Evolutionary conservation across 2,113 vertebrate species (phyloP), one percentile per base, ranked within the genome.

Genomic region (Psettodes erumei): DNA sequence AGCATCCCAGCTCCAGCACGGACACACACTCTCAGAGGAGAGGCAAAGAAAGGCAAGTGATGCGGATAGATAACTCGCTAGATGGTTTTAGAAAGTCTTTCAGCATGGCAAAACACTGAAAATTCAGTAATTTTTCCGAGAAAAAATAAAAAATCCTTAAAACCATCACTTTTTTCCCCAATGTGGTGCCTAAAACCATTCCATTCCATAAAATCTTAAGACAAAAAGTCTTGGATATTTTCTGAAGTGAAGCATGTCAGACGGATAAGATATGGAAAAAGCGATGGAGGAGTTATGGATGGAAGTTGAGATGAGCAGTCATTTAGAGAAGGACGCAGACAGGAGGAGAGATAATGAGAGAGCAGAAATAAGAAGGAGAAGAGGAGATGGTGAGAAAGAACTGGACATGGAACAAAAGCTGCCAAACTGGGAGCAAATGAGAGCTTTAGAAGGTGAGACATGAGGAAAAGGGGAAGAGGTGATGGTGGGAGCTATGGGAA

Each of bases 21-120:
- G 81, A 88, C 87, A 73, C 75, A 25, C 70, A 45, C 76, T 62
- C 84, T 70, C 86, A 73, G 53, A 76, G 69, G 74, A 67, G 42
- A 73, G 50, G n/a, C 16, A 35, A 12, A 12, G 3, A 37, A n/a
- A 50, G 25, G 35, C 30, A 7, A 48, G 56, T 28, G 33, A 66
- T 47, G 21, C 16, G 7, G 33, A 45, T 3, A 15, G 8, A 60
- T 11, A 12, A 33, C 67, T 48, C 35, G 25, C 18, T 47, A 28
- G 50, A 33, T 19, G 23, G 3, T 67, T 35, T 65, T 15, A 27
- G 54, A 53, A 48, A 51, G 4, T 16, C 0, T 48, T 68, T 16
- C 40, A 48, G 40, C 5, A 32, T 11, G 18, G 28, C 3, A 45
- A 21, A 21, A n/a, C 43, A 45, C 4, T 13, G 42, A 7, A 62